phyloP scores from a whole-genome alignment of 2,113 vertebrate genomes.

The Eulemur rufifrons region DNA sequence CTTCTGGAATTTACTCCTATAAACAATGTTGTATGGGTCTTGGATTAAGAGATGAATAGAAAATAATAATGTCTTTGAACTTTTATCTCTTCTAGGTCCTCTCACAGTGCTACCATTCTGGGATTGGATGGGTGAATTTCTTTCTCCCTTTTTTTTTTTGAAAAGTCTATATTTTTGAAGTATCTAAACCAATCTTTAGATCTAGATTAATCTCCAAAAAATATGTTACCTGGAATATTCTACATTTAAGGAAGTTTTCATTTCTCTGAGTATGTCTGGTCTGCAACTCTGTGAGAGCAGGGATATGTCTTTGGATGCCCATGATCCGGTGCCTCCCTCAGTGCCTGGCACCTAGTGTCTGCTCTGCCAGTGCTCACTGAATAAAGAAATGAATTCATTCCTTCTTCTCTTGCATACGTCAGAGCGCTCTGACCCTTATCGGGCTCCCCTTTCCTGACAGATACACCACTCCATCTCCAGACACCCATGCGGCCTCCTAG shows the following conservation, averaged over 20 bases:
- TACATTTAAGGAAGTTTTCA: not conserved
- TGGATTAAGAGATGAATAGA: not conserved
- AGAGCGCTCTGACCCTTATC: not conserved
- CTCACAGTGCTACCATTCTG: not conserved
- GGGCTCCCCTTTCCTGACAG: not conserved
- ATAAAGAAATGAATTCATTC: not conserved
- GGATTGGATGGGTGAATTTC: not conserved
- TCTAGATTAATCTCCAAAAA: conserved; percentile 20
- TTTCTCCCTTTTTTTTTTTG: not conserved
- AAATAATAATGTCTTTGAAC: not conserved
- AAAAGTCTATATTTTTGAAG: not conserved
- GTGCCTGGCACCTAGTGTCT: not conserved
- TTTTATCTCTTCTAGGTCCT: not conserved
- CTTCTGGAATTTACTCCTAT: not conserved
- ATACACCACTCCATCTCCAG: not conserved
- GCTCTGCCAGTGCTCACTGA: not conserved
- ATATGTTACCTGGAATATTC: not conserved
- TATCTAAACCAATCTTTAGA: not conserved
- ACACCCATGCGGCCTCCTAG: not conserved
- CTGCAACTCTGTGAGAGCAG: not conserved
- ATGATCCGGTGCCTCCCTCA: not conserved
- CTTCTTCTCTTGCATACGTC: not conserved
- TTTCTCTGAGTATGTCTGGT: not conserved
- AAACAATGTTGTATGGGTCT: not conserved
- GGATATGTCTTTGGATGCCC: not conserved